These are phyloP conservation scores for Mola mola DNA, from an alignment of 2,113 vertebrate genomes.

Conservation along the genomic window DNA sequence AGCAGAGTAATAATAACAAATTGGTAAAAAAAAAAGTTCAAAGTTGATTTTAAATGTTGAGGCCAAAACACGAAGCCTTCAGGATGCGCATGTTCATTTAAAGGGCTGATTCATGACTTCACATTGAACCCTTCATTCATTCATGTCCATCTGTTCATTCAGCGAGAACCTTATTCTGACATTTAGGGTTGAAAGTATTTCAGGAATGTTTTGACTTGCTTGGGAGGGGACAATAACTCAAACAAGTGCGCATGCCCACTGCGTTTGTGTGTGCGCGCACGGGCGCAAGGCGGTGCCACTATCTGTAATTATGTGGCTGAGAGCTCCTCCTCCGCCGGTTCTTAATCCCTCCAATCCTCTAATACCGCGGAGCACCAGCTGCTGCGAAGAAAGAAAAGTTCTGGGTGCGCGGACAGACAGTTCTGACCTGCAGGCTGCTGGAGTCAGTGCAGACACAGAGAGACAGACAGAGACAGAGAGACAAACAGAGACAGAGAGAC, in stretches of 20 bases:
- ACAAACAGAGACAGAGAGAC: too few species aligned
- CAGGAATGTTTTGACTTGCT: constrained; percentile 6
- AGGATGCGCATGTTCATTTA: background rate
- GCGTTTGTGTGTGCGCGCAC: background rate
- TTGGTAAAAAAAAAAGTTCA: too few species aligned
- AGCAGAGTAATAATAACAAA: background rate
- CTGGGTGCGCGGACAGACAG: too few species aligned
- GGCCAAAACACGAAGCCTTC: background rate
- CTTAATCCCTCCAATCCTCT: constrained; percentile 71
- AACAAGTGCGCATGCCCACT: constrained; percentile 1
- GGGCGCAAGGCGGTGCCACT: constrained; percentile 44
- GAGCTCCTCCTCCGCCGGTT: constrained; percentile 65
- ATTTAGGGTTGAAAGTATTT: constrained; percentile 23
- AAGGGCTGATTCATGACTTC: background rate
- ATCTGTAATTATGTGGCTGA: constrained; percentile 54
- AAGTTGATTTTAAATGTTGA: background rate
- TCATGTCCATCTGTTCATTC: background rate
- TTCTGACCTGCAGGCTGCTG: too few species aligned
- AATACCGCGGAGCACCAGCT: constrained; percentile 48
- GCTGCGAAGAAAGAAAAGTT: constrained; percentile 1
- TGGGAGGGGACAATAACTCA: background rate
- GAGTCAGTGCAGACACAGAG: too few species aligned
- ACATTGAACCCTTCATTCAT: background rate
- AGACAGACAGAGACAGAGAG: too few species aligned
- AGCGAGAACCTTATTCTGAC: background rate